phyloP scores from a whole-genome alignment of 2,888 invertebrate genomes.

The Galerucella pusilla region DNA sequence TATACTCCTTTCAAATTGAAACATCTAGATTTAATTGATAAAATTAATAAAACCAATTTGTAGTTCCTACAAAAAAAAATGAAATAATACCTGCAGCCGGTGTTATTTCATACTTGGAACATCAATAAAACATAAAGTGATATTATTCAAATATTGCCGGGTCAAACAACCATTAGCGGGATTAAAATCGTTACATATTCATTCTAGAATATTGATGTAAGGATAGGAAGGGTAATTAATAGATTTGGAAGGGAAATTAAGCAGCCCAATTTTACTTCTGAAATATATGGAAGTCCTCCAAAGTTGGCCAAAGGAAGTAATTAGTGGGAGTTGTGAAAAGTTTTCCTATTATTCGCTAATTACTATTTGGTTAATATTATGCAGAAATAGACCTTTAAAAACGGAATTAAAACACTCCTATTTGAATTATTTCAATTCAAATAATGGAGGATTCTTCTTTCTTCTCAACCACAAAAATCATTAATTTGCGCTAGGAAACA shows the following conservation, averaged over 20 bases:
- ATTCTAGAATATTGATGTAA: neutral
- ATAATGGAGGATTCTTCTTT: too few species aligned
- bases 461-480: too few species aligned
- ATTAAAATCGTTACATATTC: conserved; percentile 8
- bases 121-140: conserved; percentile 6
- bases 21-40: neutral
- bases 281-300: neutral
- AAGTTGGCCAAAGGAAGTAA: neutral
- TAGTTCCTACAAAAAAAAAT: neutral
- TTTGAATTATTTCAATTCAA: too few species aligned
- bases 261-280: neutral
- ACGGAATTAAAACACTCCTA: too few species aligned
- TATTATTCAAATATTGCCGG: neutral
- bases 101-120: neutral
- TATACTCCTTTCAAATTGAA: too few species aligned
- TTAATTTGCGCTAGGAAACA: too few species aligned
- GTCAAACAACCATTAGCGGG: conserved; percentile 4
- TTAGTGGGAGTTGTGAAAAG: neutral
- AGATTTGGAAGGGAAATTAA: conserved; percentile 10
- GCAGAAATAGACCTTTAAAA: neutral
- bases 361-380: neutral
- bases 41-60: too few species aligned
- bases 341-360: conserved; percentile 3
- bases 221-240: conserved; percentile 4
- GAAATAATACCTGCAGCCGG: neutral